Evolutionary conservation across 2,888 invertebrate species (phyloP).

Genomic region (Drosophila limbata): DNA sequence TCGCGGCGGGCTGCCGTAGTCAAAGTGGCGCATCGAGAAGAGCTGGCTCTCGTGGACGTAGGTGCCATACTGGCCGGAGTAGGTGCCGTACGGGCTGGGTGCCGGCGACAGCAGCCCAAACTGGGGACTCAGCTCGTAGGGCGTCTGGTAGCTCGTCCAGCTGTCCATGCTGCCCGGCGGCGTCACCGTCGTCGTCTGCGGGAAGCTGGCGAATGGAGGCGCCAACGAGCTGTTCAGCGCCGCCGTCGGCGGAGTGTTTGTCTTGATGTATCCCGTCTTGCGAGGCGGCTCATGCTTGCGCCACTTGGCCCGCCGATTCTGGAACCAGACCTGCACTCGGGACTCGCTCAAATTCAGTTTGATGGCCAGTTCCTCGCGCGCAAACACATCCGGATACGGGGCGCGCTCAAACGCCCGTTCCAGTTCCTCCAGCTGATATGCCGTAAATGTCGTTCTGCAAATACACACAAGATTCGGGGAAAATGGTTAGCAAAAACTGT

Average conservation of each 20-base stretch:
- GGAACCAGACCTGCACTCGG: slow-evolving; percentile 87
- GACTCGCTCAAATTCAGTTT: slow-evolving; percentile 95
- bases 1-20: slow-evolving; percentile 85
- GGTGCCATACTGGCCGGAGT: slow-evolving; percentile 89
- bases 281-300: slow-evolving; percentile 96
- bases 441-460: slow-evolving; percentile 96
- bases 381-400: slow-evolving; percentile 98
- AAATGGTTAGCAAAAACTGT: not conserved
- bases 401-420: slow-evolving; percentile 97
- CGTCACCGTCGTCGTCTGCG: slow-evolving; percentile 87
- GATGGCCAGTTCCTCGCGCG: slow-evolving; percentile 96
- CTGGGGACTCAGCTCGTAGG: slow-evolving; percentile 92
- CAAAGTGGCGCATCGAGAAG: slow-evolving; percentile 88
- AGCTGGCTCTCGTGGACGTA: slow-evolving; percentile 91
- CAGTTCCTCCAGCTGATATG: slow-evolving; percentile 96
- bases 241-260: slow-evolving; percentile 89
- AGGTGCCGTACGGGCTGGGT: slow-evolving; percentile 88
- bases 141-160: slow-evolving; percentile 91
- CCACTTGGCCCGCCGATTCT: slow-evolving; percentile 96
- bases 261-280: slow-evolving; percentile 92
- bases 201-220: slow-evolving; percentile 88
- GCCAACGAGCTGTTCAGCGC: slow-evolving; percentile 79
- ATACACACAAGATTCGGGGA: slow-evolving; percentile 26
- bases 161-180: slow-evolving; percentile 90
- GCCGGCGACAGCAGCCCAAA: slow-evolving; percentile 90